A percentile compares a stretch with the other conserved stretches of the same genome.
Evolutionary conservation across 2,113 vertebrate genomes (phyloP).

Genomic region (Pao palembangensis): DNA sequence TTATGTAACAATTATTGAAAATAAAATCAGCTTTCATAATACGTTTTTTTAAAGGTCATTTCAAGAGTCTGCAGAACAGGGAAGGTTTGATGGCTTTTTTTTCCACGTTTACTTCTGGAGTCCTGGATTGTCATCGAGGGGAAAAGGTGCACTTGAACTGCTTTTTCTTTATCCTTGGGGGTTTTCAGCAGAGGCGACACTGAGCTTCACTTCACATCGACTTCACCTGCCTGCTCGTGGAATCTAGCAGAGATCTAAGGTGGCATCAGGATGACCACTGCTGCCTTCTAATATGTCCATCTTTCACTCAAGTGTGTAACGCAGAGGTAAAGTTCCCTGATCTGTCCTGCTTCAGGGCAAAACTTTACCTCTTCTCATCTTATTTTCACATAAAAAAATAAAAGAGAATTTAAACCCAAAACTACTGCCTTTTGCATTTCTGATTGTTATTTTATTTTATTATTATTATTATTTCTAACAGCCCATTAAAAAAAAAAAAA

Average conservation of each 20-base stretch:
- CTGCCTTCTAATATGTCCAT: conserved; percentile 35
- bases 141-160: conserved; percentile 57
- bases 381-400: background rate
- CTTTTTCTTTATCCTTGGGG: conserved; percentile 27
- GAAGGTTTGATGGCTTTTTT: background rate
- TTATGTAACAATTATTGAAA: too few relatives aligned
- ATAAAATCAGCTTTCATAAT: too few relatives aligned
- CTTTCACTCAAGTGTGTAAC: conserved; percentile 36
- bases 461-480: background rate
- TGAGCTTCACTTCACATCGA: conserved; percentile 61
- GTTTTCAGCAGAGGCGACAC: conserved; percentile 48
- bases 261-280: conserved; percentile 54
- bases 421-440: background rate
- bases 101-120: too few relatives aligned
- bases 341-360: background rate
- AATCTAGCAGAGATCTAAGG: conserved; percentile 49
- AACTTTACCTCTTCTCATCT: background rate
- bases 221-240: conserved; percentile 53
- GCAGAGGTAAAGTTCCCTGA: conserved; percentile 27
- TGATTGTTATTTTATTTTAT: background rate
- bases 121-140: conserved; percentile 23
- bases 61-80: background rate
- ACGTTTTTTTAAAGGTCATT: too few relatives aligned
- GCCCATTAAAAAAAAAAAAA: too few relatives aligned
- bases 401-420: background rate